These are phyloP conservation scores for Nasonia vitripennis DNA, from an alignment of 1,140 invertebrate genomes.

Conservation along the genomic window DNA sequence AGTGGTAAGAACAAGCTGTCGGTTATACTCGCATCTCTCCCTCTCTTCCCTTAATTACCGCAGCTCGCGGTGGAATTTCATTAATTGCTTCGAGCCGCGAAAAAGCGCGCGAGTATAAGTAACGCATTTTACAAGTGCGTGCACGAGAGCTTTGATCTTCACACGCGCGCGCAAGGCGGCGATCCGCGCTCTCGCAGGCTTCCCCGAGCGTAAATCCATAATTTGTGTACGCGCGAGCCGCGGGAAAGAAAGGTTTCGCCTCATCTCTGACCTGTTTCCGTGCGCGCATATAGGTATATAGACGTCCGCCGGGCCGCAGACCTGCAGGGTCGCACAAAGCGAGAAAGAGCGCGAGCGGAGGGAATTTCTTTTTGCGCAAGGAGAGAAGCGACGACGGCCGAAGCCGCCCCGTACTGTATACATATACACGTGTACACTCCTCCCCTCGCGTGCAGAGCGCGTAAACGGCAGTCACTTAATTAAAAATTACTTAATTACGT, in stretches of 20 bases:
- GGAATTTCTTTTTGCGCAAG: slow-evolving; percentile 57
- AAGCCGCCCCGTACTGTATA: slow-evolving; percentile 30
- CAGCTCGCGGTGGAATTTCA: too few species aligned
- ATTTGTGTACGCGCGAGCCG: slow-evolving; percentile 42
- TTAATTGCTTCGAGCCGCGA: too few species aligned
- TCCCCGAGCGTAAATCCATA: slow-evolving; percentile 42
- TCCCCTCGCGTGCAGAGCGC: slow-evolving; percentile 48
- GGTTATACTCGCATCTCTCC: too few species aligned
- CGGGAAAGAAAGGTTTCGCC: slow-evolving; percentile 8
- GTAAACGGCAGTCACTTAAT: slow-evolving; percentile 77
- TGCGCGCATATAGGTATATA: neutral
- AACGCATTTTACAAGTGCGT: neutral
- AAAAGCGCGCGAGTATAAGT: neutral
- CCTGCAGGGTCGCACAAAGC: neutral
- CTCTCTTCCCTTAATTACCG: too few species aligned
- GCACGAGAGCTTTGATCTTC: neutral
- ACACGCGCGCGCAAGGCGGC: neutral
- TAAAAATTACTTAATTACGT: slow-evolving; percentile 82
- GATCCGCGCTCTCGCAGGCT: slow-evolving; percentile 27
- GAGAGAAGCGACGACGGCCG: slow-evolving; percentile 58
- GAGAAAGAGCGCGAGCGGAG: slow-evolving; percentile 44
- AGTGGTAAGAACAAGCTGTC: too few species aligned
- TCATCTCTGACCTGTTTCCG: slow-evolving; percentile 32
- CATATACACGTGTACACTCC: neutral
- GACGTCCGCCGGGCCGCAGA: neutral